phyloP scores from a whole-genome alignment of 2,797 vertebrate species.

The Sebastes aleutianus region DNA sequence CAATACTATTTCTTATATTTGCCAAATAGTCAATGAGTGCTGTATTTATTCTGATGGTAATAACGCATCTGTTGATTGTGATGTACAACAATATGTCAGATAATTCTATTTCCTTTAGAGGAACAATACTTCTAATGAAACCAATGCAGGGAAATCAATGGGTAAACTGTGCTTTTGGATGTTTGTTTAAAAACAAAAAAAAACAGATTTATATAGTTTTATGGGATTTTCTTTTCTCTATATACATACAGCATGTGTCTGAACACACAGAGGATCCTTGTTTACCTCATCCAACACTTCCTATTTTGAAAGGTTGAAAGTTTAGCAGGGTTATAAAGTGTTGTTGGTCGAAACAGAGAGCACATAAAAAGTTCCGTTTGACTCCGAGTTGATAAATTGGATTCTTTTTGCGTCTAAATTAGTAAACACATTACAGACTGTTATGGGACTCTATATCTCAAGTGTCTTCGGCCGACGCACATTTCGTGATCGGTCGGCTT shows the following conservation, averaged over 20 bases:
- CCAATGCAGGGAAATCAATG: constrained; percentile 78
- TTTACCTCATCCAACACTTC: constrained; percentile 70
- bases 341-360: constrained; percentile 36
- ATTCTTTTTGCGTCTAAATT: constrained; percentile 40
- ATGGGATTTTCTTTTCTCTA: constrained; percentile 17
- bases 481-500: constrained; percentile 31
- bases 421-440: constrained; percentile 63
- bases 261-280: constrained; percentile 32
- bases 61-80: constrained; percentile 76
- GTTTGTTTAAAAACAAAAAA: constrained; percentile 51
- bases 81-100: constrained; percentile 68
- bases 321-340: constrained; percentile 33
- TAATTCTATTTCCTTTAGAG: constrained; percentile 57
- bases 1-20: constrained; percentile 65
- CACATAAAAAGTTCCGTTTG: constrained; percentile 24
- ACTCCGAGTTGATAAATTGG: background rate
- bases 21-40: constrained; percentile 75
- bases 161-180: constrained; percentile 76
- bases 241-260: constrained; percentile 22
- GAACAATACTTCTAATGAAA: constrained; percentile 59
- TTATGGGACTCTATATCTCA: constrained; percentile 61
- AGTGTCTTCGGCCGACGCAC: constrained; percentile 53
- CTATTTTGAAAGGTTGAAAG: constrained; percentile 16
- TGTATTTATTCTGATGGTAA: constrained; percentile 78
- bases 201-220: constrained; percentile 49